These are phyloP conservation scores for Campoplex nolae DNA, from an alignment of 2,888 invertebrate species.

Conservation along the genomic window DNA sequence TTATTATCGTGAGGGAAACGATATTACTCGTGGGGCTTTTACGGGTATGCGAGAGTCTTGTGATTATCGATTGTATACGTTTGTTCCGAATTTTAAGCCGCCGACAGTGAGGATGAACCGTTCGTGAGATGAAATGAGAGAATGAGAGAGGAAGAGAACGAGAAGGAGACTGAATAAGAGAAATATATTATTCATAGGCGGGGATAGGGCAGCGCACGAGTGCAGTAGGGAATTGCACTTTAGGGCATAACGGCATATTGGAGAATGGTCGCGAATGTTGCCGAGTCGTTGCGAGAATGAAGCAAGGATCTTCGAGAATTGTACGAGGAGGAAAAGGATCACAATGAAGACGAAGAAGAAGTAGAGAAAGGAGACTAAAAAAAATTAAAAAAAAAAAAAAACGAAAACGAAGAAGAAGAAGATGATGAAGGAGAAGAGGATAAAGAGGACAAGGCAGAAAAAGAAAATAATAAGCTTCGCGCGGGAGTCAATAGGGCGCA, in stretches of 20 bases:
- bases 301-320: conserved; percentile 45
- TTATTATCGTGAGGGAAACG: conserved; percentile 37
- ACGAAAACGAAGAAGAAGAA: conserved; percentile 21
- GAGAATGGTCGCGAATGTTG: conserved; percentile 73
- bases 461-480: conserved; percentile 60
- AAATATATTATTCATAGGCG: conserved; percentile 21
- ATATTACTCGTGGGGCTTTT: conserved; percentile 16
- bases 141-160: conserved; percentile 26
- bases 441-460: conserved; percentile 49
- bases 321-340: conserved; percentile 64
- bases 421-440: conserved; percentile 30
- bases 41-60: neutral
- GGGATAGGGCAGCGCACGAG: conserved; percentile 61
- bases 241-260: conserved; percentile 82
- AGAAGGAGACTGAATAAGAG: conserved; percentile 26
- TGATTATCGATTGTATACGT: conserved; percentile 7
- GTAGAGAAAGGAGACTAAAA: conserved; percentile 23
- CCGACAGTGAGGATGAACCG: neutral
- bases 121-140: neutral
- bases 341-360: conserved; percentile 38
- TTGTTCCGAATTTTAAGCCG: conserved; percentile 1
- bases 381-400: neutral
- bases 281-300: conserved; percentile 53
- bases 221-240: conserved; percentile 77
- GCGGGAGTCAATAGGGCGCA: conserved; percentile 69